Evolutionary conservation across 2,797 vertebrate genomes (phyloP).

Genomic region (Orientallactaga sibirica): DNA sequence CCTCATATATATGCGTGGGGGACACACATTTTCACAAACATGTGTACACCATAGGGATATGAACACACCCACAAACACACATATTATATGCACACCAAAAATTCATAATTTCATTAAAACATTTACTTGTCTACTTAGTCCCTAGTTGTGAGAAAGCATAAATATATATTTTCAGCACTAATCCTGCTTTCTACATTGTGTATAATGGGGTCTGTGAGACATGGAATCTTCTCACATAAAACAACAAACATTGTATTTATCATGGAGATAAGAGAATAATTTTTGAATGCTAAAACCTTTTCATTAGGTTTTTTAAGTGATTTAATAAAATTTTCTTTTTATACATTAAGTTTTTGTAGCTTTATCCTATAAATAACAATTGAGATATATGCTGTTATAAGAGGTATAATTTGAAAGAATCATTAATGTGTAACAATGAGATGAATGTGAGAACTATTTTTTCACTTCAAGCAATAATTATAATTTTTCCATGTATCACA

Average conservation of each 20-base stretch:
- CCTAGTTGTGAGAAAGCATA: too few species aligned
- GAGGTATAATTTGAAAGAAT: background rate
- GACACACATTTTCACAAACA: too few species aligned
- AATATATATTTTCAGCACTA: too few species aligned
- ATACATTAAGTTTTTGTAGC: background rate
- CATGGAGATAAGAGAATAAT: background rate
- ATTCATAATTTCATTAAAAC: too few species aligned
- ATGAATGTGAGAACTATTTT: conserved; percentile 1
- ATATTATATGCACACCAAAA: too few species aligned
- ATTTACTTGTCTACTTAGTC: too few species aligned
- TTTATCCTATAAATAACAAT: background rate
- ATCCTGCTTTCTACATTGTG: too few species aligned
- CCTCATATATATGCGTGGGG: too few species aligned
- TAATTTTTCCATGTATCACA: background rate
- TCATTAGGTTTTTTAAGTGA: background rate
- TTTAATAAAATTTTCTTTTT: conserved; percentile 18
- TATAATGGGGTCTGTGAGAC: background rate
- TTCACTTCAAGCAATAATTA: background rate
- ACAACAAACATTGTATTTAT: background rate
- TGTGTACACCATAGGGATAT: too few species aligned
- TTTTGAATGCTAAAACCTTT: conserved; percentile 4
- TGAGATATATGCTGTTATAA: background rate
- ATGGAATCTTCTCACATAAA: background rate
- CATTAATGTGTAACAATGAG: background rate
- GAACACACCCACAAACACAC: too few species aligned